phyloP scores from a whole-genome alignment of 2,113 vertebrate genomes.

The Psophia crepitans region DNA sequence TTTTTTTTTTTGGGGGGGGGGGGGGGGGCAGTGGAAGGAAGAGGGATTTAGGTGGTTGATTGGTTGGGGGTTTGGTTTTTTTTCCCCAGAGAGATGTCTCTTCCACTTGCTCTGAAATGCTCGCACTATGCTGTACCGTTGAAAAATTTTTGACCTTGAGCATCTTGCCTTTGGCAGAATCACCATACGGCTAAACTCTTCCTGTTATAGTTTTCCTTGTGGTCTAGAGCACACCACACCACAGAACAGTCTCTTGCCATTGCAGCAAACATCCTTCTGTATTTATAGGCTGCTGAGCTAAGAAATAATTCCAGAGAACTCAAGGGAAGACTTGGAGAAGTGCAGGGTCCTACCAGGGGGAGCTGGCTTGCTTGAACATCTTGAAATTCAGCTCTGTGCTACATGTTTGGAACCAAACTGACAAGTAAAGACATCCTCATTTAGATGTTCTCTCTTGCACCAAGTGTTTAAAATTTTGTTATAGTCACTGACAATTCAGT shows the following conservation, averaged over 20 bases:
- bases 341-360: neutral
- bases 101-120: neutral
- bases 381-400: neutral
- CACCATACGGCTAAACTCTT: neutral
- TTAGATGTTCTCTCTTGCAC: neutral
- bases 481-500: neutral
- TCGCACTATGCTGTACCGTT: neutral
- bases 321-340: neutral
- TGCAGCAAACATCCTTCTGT: neutral
- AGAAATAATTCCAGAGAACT: neutral
- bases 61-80: neutral
- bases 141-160: neutral
- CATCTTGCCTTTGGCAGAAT: constrained; percentile 7
- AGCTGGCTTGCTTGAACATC: neutral
- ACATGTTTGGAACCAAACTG: neutral
- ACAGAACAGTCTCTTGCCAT: neutral
- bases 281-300: neutral
- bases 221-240: neutral
- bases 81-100: neutral
- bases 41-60: no score
- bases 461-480: neutral
- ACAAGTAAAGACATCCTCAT: neutral
- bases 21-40: no score
- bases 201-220: neutral
- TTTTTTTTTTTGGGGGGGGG: no score